A percentile compares a stretch with the other conserved stretches of the same genome.
Evolutionary conservation across 2,113 vertebrate genomes (phyloP).

Genomic region (Lethenteron camtschaticum): DNA sequence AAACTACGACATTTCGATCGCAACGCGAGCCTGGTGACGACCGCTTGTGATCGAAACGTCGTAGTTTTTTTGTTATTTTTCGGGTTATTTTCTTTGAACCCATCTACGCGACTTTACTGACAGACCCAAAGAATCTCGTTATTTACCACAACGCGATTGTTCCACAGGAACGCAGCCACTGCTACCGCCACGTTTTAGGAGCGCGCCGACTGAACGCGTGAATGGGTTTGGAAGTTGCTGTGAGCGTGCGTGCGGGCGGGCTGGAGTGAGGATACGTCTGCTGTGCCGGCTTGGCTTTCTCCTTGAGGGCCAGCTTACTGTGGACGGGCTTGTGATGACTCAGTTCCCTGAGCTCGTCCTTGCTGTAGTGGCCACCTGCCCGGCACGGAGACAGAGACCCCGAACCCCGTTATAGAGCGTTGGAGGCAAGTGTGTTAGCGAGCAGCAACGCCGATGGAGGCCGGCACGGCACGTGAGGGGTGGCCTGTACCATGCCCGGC

Average conservation of each 20-base stretch:
- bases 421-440: no score
- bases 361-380: slow-evolving; percentile 66
- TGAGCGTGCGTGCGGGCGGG: neutral
- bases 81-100: no score
- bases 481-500: neutral
- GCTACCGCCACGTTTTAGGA: neutral
- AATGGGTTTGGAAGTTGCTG: no score
- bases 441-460: no score
- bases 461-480: neutral
- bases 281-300: slow-evolving; percentile 56
- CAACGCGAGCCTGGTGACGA: no score
- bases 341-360: slow-evolving; percentile 82
- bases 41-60: no score
- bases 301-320: slow-evolving; percentile 61
- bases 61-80: no score
- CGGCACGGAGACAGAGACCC: neutral
- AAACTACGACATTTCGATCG: no score
- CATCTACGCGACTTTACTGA: no score
- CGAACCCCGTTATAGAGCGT: neutral
- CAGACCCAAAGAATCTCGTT: neutral
- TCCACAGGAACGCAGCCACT: neutral
- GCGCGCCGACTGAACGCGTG: neutral
- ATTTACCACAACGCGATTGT: neutral
- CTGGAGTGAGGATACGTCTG: slow-evolving; percentile 55
- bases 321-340: slow-evolving; percentile 47